phyloP scores from a whole-genome alignment of 2,888 invertebrate genomes.

The Leucoma salicis region DNA sequence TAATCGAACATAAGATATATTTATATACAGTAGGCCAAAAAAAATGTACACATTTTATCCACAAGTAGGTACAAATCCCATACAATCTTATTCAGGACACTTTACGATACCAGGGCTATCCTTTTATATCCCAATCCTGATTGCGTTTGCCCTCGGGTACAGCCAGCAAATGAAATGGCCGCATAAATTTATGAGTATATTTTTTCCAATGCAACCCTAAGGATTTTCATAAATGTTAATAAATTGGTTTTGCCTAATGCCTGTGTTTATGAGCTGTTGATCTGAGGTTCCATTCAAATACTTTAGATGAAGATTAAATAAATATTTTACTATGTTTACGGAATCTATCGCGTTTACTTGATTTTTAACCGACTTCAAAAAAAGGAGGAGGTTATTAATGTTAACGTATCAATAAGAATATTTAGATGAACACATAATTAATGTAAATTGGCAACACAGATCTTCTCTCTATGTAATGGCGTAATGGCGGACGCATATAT shows the following conservation, averaged over 20 bases:
- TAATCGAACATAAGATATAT: too few species aligned
- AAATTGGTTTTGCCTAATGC: conserved; percentile 34
- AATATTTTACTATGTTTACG: too few species aligned
- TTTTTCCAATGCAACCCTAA: conserved; percentile 33
- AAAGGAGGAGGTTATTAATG: too few species aligned
- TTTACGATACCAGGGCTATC: conserved; percentile 68
- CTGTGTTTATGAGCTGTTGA: conserved; percentile 24
- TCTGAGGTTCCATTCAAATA: conserved; percentile 7
- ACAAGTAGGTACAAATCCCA: conserved; percentile 59
- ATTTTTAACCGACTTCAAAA: too few species aligned
- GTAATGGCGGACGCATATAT: too few species aligned
- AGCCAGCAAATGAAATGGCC: conserved; percentile 49
- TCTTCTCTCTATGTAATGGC: too few species aligned
- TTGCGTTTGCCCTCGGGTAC: conserved; percentile 60
- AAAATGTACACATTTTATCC: conserved; percentile 39
- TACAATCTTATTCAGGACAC: conserved; percentile 69
- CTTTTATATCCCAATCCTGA: conserved; percentile 74
- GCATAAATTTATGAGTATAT: conserved; percentile 52
- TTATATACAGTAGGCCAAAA: conserved; percentile 8
- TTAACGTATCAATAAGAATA: too few species aligned
- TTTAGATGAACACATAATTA: too few species aligned
- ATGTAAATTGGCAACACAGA: too few species aligned
- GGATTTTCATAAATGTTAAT: conserved; percentile 47
- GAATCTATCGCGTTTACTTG: too few species aligned
- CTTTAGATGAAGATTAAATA: background rate